Percentiles rank a stretch among this genome's conserved stretches.
phyloP scores from a whole-genome alignment of 2,888 invertebrate genomes.

The Gastrophysa polygoni region DNA sequence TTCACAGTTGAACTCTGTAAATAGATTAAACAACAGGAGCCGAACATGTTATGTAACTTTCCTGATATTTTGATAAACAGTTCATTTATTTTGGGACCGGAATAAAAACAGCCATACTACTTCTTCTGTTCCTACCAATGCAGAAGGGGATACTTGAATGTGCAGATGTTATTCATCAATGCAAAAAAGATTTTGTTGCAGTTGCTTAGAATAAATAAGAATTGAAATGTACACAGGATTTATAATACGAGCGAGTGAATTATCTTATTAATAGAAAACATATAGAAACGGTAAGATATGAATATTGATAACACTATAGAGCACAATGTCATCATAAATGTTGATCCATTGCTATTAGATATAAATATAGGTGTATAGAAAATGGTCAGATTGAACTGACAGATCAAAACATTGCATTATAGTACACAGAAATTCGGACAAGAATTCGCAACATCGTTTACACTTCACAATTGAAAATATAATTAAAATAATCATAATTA shows the following conservation, averaged over 20 bases:
- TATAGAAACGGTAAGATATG: neutral
- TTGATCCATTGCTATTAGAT: neutral
- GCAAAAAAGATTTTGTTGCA: neutral
- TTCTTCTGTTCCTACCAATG: too few relatives aligned
- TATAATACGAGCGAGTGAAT: too few relatives aligned
- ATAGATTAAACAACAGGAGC: conserved; percentile 5
- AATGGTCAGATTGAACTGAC: neutral
- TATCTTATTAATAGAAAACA: neutral
- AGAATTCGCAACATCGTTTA: too few relatives aligned
- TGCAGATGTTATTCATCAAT: neutral
- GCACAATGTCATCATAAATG: too few relatives aligned
- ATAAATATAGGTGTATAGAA: too few relatives aligned
- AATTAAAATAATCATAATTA: neutral
- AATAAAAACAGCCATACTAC: neutral
- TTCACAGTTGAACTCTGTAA: conserved; percentile 4
- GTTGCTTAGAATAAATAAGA: too few relatives aligned
- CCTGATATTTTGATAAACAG: conserved; percentile 4
- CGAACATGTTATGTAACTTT: conserved; percentile 9
- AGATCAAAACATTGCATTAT: neutral
- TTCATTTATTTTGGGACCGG: conserved; percentile 2
- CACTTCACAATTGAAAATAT: too few relatives aligned
- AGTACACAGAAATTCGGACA: too few relatives aligned
- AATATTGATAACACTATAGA: too few relatives aligned
- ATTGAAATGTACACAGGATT: too few relatives aligned
- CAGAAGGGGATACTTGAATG: neutral